Evolutionary conservation across 2,888 invertebrate species (phyloP), one percentile per base, ranked within the genome.

Genomic region (Acanthosepion pharaonis): DNA sequence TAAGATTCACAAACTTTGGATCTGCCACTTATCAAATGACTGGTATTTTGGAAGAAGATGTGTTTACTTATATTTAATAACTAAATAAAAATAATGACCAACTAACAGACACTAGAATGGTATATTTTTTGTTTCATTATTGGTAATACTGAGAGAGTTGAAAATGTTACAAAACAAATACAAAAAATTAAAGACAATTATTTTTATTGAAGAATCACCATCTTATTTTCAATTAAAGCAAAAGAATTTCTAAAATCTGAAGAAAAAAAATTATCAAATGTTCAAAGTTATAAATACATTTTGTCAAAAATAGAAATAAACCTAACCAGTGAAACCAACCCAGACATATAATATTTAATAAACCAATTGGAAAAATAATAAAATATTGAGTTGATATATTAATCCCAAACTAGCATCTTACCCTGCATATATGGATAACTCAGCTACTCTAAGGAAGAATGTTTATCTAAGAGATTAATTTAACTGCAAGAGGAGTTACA

Each of bases 101-200:
- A 64, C 25, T 8, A 25, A 78, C 28, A 78, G 18, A 78, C 9
- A 78, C n/a, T 78, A 78, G n/a, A 78, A 78, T 78, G n/a, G 78
- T 9, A 78, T 78, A 15, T 78, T n/a, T 28, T 78, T 33, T 78
- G 25, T n/a, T 78, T 33, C 11, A 11, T 78, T 15, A 78, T 78
- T 78, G n/a, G 33, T 78, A 78, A 78, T 33, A 78, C n/a, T n/a
- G n/a, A 78, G 3, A 78, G 1, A 78, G n/a, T 78, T n/a, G 78
- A 78, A n/a, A n/a, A 78, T 78, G n/a, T 78, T 78, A 78, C 78
- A 78, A 78, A 78, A 78, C 78, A 78, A 78, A 78, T 78, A 78
- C 78, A 78, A 78, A 78, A 78, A 78, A 78, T 11, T 9, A 9
- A 78, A 78, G 78, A 78, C 78, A 78, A 59, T 59, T 59, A 23